phyloP scores from a whole-genome alignment of 2,113 vertebrate genomes.

The Salvator merianae region DNA sequence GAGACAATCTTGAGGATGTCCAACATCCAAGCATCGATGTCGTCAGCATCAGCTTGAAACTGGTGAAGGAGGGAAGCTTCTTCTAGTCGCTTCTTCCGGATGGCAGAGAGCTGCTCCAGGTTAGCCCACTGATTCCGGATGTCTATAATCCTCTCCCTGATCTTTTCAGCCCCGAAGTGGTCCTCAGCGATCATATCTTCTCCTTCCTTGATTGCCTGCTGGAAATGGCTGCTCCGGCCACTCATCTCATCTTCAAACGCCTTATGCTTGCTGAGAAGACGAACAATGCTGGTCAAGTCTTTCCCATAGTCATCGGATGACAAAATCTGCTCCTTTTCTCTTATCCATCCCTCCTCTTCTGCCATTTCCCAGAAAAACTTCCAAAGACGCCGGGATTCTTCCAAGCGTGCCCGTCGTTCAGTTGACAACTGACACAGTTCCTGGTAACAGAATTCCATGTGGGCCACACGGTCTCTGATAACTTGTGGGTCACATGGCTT shows the following conservation, averaged over 20 bases:
- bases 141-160: slow-evolving; percentile 85
- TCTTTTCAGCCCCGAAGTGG: slow-evolving; percentile 89
- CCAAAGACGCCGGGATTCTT: slow-evolving; percentile 95
- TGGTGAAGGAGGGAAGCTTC: slow-evolving; percentile 90
- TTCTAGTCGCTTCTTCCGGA: slow-evolving; percentile 83
- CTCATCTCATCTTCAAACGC: slow-evolving; percentile 95
- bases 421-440: slow-evolving; percentile 91
- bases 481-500: slow-evolving; percentile 95
- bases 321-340: slow-evolving; percentile 95
- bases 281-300: slow-evolving; percentile 89
- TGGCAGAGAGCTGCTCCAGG: slow-evolving; percentile 86
- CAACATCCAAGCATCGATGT: slow-evolving; percentile 91
- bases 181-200: slow-evolving; percentile 87
- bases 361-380: slow-evolving; percentile 99
- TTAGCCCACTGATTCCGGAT: slow-evolving; percentile 91
- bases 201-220: slow-evolving; percentile 89
- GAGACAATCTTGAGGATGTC: slow-evolving; percentile 94
- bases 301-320: slow-evolving; percentile 89
- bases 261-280: slow-evolving; percentile 91
- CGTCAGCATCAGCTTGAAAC: slow-evolving; percentile 91
- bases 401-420: slow-evolving; percentile 86
- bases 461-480: slow-evolving; percentile 90
- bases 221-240: slow-evolving; percentile 86
- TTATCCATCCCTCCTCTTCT: slow-evolving; percentile 95
- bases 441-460: slow-evolving; percentile 96